Percentiles rank a stretch among this genome's conserved stretches.
phyloP scores from a whole-genome alignment of 2,888 invertebrate genomes.

The Ecliptopera silaceata region DNA sequence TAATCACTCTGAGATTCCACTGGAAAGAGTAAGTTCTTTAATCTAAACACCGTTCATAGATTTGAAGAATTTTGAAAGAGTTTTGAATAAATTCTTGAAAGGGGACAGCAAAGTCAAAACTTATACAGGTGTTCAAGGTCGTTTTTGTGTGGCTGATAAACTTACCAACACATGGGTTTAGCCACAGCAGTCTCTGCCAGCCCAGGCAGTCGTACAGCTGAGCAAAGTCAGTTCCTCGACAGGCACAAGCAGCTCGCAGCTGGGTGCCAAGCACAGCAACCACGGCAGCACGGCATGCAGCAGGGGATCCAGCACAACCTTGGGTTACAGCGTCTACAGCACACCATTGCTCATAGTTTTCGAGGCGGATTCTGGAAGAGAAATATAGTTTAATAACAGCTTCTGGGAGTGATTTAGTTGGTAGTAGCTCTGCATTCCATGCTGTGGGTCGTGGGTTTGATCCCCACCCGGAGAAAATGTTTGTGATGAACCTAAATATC shows the following conservation, averaged over 20 bases:
- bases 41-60: too few species aligned
- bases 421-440: too few species aligned
- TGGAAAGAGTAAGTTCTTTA: conserved; percentile 57
- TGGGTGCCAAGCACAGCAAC: conserved; percentile 95
- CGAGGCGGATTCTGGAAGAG: conserved; percentile 87
- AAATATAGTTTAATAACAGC: background rate
- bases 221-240: conserved; percentile 92
- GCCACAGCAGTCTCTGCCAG: conserved; percentile 95
- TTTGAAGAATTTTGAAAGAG: too few species aligned
- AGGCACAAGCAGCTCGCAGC: conserved; percentile 93
- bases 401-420: too few species aligned
- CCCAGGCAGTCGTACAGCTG: conserved; percentile 94
- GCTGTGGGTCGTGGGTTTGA: too few species aligned
- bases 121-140: background rate
- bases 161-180: conserved; percentile 96
- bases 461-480: too few species aligned
- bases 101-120: too few species aligned
- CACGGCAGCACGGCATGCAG: conserved; percentile 93
- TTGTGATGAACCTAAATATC: too few species aligned
- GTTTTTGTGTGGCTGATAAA: background rate
- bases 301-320: conserved; percentile 93
- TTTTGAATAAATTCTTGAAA: too few species aligned
- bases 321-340: conserved; percentile 95
- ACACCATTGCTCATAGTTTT: conserved; percentile 95
- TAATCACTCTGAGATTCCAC: conserved; percentile 95